Evolutionary conservation across 2,797 vertebrate genomes (phyloP).

Genomic region (Gambelia wislizenii): DNA sequence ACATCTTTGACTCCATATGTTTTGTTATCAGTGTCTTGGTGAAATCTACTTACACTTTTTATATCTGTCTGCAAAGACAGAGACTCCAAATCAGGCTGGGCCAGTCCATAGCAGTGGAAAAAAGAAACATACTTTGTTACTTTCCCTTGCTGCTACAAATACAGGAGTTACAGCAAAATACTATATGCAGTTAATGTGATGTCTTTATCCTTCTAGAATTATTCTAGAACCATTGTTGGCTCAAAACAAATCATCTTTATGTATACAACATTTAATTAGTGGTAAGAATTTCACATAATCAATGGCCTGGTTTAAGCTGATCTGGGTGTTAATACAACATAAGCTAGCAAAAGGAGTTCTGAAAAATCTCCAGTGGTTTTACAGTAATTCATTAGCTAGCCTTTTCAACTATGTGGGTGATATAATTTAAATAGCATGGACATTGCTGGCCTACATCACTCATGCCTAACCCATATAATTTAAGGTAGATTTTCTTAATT

Average conservation of each 20-base stretch:
- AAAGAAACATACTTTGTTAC: neutral
- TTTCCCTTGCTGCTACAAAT: neutral
- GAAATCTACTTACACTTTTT: neutral
- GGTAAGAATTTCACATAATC: neutral
- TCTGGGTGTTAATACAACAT: neutral
- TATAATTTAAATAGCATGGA: neutral
- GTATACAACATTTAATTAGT: neutral
- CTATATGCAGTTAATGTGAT: neutral
- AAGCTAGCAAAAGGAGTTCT: neutral
- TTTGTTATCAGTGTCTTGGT: too few species aligned
- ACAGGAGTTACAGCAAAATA: neutral
- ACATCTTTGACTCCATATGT: too few species aligned
- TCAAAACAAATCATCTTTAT: neutral
- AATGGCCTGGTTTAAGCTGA: neutral
- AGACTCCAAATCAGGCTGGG: too few species aligned
- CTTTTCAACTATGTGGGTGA: neutral
- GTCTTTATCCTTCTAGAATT: neutral
- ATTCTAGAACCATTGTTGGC: neutral
- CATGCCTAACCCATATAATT: neutral
- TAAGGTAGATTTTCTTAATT: neutral
- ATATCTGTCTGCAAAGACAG: too few species aligned
- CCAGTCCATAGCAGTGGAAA: neutral
- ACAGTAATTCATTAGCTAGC: neutral
- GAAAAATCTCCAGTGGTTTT: neutral
- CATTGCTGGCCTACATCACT: neutral